Percentiles rank a stretch among this genome's conserved stretches.
Evolutionary conservation across 2,888 invertebrate species (phyloP).

Genomic region (Allophyes oxyacanthae): DNA sequence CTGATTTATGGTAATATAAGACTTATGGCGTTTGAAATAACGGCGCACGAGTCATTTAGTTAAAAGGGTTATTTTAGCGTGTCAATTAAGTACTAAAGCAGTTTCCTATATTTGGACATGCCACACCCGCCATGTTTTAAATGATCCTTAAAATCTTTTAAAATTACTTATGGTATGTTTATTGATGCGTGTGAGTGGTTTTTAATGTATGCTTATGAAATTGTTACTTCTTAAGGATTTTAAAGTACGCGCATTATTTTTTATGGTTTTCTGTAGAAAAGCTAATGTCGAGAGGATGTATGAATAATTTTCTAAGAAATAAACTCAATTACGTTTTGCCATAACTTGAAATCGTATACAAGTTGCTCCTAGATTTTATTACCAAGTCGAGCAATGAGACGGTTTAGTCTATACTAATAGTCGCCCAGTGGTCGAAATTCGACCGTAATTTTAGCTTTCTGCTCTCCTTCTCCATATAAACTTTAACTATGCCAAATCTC

Average conservation of each 20-base stretch:
- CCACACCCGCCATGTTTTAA: conserved; percentile 34
- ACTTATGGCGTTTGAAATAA: conserved; percentile 68
- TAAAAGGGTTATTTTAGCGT: conserved; percentile 58
- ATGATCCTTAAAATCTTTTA: conserved; percentile 17
- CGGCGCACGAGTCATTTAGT: conserved; percentile 47
- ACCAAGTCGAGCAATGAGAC: too few relatives aligned
- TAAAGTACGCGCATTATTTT: not conserved
- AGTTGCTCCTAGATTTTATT: too few relatives aligned
- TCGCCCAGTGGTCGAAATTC: too few relatives aligned
- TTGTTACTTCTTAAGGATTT: not conserved
- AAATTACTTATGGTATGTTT: conserved; percentile 25
- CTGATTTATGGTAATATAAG: conserved; percentile 72
- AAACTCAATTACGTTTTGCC: too few relatives aligned
- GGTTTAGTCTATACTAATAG: too few relatives aligned
- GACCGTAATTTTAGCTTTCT: too few relatives aligned
- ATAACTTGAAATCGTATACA: too few relatives aligned
- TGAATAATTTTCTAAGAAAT: too few relatives aligned
- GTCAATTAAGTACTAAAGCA: conserved; percentile 55
- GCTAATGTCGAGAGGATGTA: too few relatives aligned
- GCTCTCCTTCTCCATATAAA: too few relatives aligned
- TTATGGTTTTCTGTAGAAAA: too few relatives aligned
- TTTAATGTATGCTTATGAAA: conserved; percentile 17
- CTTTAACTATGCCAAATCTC: too few relatives aligned
- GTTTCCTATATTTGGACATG: conserved; percentile 35
- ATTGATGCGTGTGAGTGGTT: conserved; percentile 21